Evolutionary conservation across 2,797 vertebrate species (phyloP).

Genomic region (Carapus acus): DNA sequence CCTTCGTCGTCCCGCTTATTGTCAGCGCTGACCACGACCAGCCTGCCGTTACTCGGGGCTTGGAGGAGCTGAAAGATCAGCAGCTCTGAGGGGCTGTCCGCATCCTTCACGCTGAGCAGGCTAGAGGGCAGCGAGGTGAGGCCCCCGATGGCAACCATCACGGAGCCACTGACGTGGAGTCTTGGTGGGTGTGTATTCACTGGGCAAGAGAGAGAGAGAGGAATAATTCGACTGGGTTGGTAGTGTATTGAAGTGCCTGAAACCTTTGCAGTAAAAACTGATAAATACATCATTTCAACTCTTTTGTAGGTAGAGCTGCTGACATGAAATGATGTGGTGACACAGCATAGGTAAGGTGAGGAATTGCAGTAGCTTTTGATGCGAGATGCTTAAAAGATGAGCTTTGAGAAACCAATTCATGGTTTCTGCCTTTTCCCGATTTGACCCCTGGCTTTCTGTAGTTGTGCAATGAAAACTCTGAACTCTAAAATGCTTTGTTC

Average conservation of each 20-base stretch:
- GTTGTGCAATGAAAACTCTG: too few species aligned
- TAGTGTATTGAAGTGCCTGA: too few species aligned
- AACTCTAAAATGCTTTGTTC: too few species aligned
- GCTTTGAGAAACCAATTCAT: too few species aligned
- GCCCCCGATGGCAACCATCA: conserved; percentile 77
- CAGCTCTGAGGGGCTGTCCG: conserved; percentile 49
- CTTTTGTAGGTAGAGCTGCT: not conserved
- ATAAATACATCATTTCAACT: too few species aligned
- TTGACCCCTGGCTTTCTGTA: too few species aligned
- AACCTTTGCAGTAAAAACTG: too few species aligned
- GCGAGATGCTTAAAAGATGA: too few species aligned
- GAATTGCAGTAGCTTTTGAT: too few species aligned
- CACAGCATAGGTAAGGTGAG: conserved; percentile 1
- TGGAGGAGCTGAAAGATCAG: conserved; percentile 72
- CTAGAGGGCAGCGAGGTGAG: conserved; percentile 62
- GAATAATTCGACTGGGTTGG: too few species aligned
- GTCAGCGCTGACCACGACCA: conserved; percentile 55
- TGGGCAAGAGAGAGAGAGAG: conserved; percentile 39
- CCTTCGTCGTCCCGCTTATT: conserved; percentile 15
- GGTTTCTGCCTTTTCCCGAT: too few species aligned
- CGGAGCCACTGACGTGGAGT: conserved; percentile 70
- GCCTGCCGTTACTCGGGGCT: conserved; percentile 75
- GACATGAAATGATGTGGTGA: conserved; percentile 1
- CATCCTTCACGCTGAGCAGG: conserved; percentile 67
- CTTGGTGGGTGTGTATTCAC: conserved; percentile 62